Base-by-base conservation (phyloP, 2,797 vertebrate species). In the Odontamblyopus lacepedii region DNA sequence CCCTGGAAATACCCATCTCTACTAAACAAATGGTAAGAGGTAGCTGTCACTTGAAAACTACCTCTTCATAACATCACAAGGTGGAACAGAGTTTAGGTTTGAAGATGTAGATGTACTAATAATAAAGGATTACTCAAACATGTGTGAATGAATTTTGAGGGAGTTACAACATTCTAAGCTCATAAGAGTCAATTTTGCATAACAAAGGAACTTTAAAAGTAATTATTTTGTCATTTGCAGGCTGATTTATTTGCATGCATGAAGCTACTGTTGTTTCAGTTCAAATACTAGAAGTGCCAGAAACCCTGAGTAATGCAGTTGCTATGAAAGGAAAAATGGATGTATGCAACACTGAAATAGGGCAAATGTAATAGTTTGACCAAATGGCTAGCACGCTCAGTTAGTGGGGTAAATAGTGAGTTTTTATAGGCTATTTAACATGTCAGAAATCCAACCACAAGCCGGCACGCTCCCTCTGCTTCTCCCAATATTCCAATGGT, bases 341-440 rank as follows among this genome's bases (percentile, higher is more conserved):
- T 48, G 35, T 30, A 63, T 66, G 59, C 73, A 70, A 30, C 59
- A 53, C 18, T 70, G 63, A 71, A 67, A 51, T 48, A 70, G 64
- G 66, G 35, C 19, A 69, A 74, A 60, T 26, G 13, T 76, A 72
- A 84, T 73, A 76, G 75, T 48, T 55, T 78, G 76, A 85, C 69
- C 74, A 76, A 87, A 84, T 73, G 77, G 32, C 63, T 55, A 5
- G 50, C 9, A 74, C 66, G 68, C 83, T 69, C 75, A 62, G 23
- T 78, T 85, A 76, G 60, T 0, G 0, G 67, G 63, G 75, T 79
- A 67, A 85, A 71, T 74, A 44, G 57, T 72, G 23, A 72, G 65
- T 79, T 83, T 82, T 82, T 76, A 81, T 65, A 41, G 69, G 53
- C 55, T 56, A 64, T 71, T 81, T 69, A 84, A 80, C 41, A 74